Conservation (phyloP, 1,140 invertebrate genomes). For the Bombus consobrinus region DNA sequence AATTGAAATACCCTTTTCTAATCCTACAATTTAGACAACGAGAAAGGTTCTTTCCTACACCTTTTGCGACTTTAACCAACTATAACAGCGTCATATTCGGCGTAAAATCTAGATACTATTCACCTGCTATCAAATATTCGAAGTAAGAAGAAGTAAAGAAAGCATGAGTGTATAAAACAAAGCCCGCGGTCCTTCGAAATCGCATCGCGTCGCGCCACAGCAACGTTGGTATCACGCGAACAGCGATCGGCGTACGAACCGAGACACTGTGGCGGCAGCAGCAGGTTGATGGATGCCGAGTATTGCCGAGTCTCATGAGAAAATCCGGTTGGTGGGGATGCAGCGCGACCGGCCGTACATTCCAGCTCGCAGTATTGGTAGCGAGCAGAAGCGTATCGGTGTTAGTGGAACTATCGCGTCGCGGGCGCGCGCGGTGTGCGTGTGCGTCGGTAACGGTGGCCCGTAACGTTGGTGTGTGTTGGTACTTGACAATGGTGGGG, state of each 20-base stretch:
- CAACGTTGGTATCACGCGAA: not conserved
- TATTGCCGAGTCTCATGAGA: constrained; percentile 69
- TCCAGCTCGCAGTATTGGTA: constrained; percentile 54
- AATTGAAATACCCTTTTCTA: not conserved
- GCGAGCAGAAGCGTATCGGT: constrained; percentile 14
- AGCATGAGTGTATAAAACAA: not conserved
- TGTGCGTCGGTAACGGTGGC: constrained; percentile 28
- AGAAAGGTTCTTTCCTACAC: no score
- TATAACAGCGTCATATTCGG: not conserved
- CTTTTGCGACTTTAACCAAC: not conserved
- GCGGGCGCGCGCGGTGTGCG: not conserved
- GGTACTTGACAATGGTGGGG: constrained; percentile 27
- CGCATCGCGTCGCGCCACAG: not conserved
- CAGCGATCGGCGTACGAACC: constrained; percentile 40
- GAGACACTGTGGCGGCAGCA: constrained; percentile 65
- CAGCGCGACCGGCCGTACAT: constrained; percentile 52
- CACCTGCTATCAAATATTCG: not conserved
- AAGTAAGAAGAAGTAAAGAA: not conserved
- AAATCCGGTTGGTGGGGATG: constrained; percentile 63
- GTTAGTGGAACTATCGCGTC: constrained; percentile 34
- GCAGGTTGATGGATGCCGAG: constrained; percentile 73
- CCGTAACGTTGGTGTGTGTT: constrained; percentile 26
- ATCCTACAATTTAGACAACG: no score
- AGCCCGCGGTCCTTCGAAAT: not conserved
- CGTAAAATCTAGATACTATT: not conserved